Percentiles rank a stretch among this genome's conserved stretches.
phyloP scores from a whole-genome alignment of 1,140 invertebrate species.

The Cheumatopsyche charites region DNA sequence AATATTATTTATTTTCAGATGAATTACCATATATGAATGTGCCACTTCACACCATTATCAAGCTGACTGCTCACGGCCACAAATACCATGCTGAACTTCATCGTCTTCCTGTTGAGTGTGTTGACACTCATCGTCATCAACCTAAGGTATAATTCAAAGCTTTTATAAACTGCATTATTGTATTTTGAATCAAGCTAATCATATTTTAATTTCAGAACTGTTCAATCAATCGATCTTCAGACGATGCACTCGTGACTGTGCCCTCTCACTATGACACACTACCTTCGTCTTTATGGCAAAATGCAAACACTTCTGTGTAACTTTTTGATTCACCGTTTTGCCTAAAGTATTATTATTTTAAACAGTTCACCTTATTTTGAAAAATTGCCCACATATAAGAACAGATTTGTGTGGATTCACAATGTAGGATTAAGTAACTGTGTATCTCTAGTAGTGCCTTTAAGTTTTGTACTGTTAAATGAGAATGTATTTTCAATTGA shows the following conservation, averaged over 20 bases:
- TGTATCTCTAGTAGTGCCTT: background rate
- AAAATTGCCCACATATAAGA: background rate
- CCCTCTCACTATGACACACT: slow-evolving; percentile 73
- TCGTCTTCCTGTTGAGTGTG: slow-evolving; percentile 81
- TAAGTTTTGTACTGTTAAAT: background rate
- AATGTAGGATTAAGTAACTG: too few species aligned
- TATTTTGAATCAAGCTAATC: background rate
- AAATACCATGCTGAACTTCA: slow-evolving; percentile 83
- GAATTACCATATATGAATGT: slow-evolving; percentile 91
- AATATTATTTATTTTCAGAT: slow-evolving; percentile 59
- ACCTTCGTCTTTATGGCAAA: slow-evolving; percentile 60
- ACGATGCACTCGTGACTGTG: slow-evolving; percentile 72
- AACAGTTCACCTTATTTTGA: background rate
- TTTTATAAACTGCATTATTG: background rate
- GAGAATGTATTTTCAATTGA: too few species aligned
- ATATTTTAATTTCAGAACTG: slow-evolving; percentile 64
- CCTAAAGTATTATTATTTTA: slow-evolving; percentile 16
- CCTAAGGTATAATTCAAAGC: slow-evolving; percentile 60
- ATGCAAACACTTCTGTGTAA: slow-evolving; percentile 41
- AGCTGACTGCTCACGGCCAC: slow-evolving; percentile 81
- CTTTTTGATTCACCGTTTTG: background rate
- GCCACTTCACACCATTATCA: slow-evolving; percentile 89
- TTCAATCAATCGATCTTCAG: slow-evolving; percentile 64
- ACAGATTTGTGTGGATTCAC: too few species aligned
- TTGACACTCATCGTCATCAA: slow-evolving; percentile 79